phyloP scores from a whole-genome alignment of 2,113 vertebrate genomes.

The Carassius gibelio region DNA sequence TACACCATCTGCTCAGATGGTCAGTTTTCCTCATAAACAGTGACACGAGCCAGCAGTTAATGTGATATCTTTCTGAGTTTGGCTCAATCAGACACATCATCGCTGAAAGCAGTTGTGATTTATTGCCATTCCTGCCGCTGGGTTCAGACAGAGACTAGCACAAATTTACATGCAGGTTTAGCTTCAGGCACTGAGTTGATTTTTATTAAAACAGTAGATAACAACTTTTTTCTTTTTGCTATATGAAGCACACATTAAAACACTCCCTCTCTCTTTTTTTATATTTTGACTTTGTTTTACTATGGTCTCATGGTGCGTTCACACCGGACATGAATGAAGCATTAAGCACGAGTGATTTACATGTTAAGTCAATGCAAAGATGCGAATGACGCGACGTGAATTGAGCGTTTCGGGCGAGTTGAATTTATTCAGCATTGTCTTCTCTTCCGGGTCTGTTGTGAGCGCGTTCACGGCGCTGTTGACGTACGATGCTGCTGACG shows the following conservation, averaged over 20 bases:
- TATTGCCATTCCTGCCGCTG: neutral
- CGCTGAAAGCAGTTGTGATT: neutral
- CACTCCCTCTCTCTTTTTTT: neutral
- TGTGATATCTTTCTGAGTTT: neutral
- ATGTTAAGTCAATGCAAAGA: too few species aligned
- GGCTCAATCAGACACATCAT: neutral
- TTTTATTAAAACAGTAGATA: neutral
- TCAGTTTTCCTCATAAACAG: conserved; percentile 11
- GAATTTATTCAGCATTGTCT: too few species aligned
- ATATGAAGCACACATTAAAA: neutral
- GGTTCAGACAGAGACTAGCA: neutral
- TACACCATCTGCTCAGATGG: conserved; percentile 26
- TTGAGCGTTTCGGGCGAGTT: too few species aligned
- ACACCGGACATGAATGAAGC: too few species aligned
- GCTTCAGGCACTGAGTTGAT: neutral
- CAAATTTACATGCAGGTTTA: neutral
- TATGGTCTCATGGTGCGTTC: neutral
- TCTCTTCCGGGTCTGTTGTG: too few species aligned
- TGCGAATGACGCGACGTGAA: too few species aligned
- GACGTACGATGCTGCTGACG: too few species aligned
- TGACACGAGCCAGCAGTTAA: neutral
- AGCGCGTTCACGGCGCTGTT: too few species aligned
- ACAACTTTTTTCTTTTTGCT: neutral
- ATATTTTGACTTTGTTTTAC: neutral
- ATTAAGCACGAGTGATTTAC: too few species aligned